phyloP scores from a whole-genome alignment of 2,113 vertebrate genomes.

The Calyptommatus sinebrachiatus region DNA sequence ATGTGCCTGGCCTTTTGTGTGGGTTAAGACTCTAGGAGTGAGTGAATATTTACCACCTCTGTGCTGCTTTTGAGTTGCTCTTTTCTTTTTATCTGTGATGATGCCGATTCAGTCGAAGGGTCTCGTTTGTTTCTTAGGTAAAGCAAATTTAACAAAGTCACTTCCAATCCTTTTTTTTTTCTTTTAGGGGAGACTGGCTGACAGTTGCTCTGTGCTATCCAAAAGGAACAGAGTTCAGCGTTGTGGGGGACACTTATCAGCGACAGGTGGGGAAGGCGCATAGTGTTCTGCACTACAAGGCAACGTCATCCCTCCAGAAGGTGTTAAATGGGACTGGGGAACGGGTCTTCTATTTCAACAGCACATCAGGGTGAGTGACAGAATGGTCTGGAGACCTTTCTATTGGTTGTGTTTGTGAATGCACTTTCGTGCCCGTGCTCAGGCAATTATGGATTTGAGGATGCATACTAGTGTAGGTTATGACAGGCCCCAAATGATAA shows the following conservation, averaged over 20 bases:
- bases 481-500: too few species aligned
- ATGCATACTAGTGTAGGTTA: too few species aligned
- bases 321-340: neutral
- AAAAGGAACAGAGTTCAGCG: conserved; percentile 41
- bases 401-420: too few species aligned
- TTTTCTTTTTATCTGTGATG: too few species aligned
- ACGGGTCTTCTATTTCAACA: conserved; percentile 37
- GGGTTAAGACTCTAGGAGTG: too few species aligned
- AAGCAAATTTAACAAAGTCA: too few species aligned
- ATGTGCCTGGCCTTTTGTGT: too few species aligned
- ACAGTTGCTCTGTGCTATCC: conserved; percentile 53
- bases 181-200: conserved; percentile 52
- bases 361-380: conserved; percentile 37
- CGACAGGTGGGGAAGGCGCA: conserved; percentile 44
- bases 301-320: neutral
- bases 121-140: neutral
- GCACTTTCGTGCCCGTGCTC: too few species aligned
- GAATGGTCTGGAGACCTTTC: too few species aligned
- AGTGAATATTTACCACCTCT: too few species aligned
- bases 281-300: conserved; percentile 26
- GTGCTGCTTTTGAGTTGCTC: too few species aligned
- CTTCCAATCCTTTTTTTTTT: conserved; percentile 12
- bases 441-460: too few species aligned
- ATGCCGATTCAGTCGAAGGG: conserved; percentile 39
- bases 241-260: conserved; percentile 52